Percentiles rank a stretch among this genome's conserved stretches.
These are phyloP conservation scores for Lasioglossum baleicum DNA, from an alignment of 1,140 invertebrate genomes.

Conservation along the genomic window DNA sequence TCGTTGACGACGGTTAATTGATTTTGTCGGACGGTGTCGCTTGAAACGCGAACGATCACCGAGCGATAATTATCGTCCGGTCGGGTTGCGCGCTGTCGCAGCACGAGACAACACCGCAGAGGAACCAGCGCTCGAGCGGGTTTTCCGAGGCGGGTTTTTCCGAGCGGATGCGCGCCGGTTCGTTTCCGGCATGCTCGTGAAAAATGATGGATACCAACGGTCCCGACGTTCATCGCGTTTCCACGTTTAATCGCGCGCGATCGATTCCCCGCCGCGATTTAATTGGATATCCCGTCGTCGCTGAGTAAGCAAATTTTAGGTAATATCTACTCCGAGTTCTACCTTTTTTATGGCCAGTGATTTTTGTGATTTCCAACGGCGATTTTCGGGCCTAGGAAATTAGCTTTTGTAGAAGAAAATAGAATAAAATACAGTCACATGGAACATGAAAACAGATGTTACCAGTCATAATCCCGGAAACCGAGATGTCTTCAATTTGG, in stretches of 20 bases:
- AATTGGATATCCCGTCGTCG: slow-evolving; percentile 8
- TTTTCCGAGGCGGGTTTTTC: slow-evolving; percentile 44
- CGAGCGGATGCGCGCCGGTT: background rate
- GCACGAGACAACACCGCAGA: slow-evolving; percentile 32
- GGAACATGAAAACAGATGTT: too few species aligned
- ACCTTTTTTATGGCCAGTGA: too few species aligned
- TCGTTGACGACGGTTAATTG: slow-evolving; percentile 51
- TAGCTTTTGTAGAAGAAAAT: too few species aligned
- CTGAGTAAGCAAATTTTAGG: slow-evolving; percentile 4
- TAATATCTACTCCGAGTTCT: background rate
- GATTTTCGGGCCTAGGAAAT: too few species aligned
- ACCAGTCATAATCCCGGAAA: too few species aligned
- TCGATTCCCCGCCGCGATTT: slow-evolving; percentile 14
- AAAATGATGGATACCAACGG: slow-evolving; percentile 48
- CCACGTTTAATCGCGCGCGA: slow-evolving; percentile 16
- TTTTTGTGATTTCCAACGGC: too few species aligned
- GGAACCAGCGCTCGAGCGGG: slow-evolving; percentile 37
- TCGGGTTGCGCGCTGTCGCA: slow-evolving; percentile 50
- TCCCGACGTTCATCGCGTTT: slow-evolving; percentile 16
- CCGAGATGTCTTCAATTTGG: too few species aligned
- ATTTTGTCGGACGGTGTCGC: slow-evolving; percentile 47
- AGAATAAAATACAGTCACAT: too few species aligned
- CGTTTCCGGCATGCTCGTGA: background rate
- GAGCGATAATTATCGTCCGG: slow-evolving; percentile 57
- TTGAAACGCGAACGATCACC: slow-evolving; percentile 32